Conservation (phyloP, 2,888 invertebrate species). For the Rhopalosiphum nymphaeae region DNA sequence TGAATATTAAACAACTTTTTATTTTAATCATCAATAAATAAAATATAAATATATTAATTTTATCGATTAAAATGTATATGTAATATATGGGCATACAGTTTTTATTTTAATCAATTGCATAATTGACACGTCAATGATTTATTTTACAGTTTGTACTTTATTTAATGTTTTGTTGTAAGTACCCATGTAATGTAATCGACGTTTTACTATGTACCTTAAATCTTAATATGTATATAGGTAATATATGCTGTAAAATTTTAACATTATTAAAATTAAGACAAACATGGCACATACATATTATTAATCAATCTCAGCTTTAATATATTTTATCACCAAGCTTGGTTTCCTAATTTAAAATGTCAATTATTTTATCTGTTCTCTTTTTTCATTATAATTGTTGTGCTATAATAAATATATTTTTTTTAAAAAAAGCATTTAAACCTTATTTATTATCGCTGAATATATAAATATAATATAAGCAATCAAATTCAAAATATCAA, state of each 20-base stretch:
- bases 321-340: neutral
- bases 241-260: neutral
- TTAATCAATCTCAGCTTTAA: neutral
- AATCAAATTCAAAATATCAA: neutral
- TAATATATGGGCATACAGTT: neutral
- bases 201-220: neutral
- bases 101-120: neutral
- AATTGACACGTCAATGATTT: neutral
- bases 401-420: neutral
- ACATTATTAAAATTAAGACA: neutral
- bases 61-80: neutral
- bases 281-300: neutral
- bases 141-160: neutral
- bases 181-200: neutral
- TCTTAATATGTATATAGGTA: neutral
- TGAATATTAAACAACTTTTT: constrained; percentile 42
- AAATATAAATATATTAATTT: constrained; percentile 8
- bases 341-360: neutral
- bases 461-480: neutral
- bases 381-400: neutral
- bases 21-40: neutral
- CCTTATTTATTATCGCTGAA: neutral
- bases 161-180: neutral
- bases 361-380: neutral
- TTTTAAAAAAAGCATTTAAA: neutral